Conservation (phyloP, 2,113 vertebrate genomes). For the Lamprotornis superbus region DNA sequence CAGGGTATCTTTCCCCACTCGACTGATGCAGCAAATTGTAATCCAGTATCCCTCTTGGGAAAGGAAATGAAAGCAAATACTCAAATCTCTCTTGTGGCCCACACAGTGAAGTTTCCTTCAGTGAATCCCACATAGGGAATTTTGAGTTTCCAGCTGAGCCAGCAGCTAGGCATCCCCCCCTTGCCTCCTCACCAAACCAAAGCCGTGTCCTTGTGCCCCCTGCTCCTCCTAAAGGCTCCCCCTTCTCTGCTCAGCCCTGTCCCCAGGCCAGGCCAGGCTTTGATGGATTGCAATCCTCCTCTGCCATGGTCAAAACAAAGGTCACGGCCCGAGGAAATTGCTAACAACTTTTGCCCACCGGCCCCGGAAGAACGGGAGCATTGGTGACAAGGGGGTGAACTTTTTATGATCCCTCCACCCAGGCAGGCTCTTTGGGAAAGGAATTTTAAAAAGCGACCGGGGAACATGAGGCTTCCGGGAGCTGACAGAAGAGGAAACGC, state of each 20-base stretch:
- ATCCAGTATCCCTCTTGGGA: neutral
- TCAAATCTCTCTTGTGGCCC: neutral
- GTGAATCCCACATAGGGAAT: accelerated
- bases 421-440: neutral
- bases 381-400: neutral
- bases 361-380: neutral
- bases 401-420: neutral
- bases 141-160: neutral
- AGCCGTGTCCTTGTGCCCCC: neutral
- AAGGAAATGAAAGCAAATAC: neutral
- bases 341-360: slow-evolving; percentile 25
- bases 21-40: neutral
- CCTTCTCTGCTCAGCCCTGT: neutral
- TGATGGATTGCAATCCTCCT: slow-evolving; percentile 29
- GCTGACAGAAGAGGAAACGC: neutral
- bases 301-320: slow-evolving; percentile 51
- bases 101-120: neutral
- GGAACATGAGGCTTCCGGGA: neutral
- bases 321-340: slow-evolving; percentile 53
- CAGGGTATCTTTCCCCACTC: neutral
- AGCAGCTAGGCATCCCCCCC: accelerated
- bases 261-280: neutral
- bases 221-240: neutral
- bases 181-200: neutral
- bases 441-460: neutral